Percentiles rank a stretch among this genome's conserved stretches.
Conservation (phyloP, 2,113 vertebrate genomes). For the Ursus arctos region DNA sequence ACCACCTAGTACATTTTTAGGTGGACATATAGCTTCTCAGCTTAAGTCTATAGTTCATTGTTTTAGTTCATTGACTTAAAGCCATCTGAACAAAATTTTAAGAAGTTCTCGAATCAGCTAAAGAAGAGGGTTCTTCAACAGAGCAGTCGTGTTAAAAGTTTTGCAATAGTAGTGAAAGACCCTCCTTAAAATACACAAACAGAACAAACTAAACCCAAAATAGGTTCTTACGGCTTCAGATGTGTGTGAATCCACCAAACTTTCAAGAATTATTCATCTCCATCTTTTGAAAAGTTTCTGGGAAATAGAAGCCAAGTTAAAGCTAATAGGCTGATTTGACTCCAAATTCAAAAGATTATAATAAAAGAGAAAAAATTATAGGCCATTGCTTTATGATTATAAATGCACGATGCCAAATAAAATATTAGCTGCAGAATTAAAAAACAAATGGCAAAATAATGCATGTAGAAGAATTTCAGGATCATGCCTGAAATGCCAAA, state of each 20-base stretch:
- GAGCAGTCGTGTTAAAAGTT: not conserved
- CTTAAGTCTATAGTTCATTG: not conserved
- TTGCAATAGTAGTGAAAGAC: not conserved
- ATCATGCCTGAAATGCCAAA: too few species aligned
- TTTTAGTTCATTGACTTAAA: not conserved
- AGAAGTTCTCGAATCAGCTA: not conserved
- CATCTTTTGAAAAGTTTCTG: not conserved
- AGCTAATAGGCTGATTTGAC: not conserved
- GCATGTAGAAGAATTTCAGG: too few species aligned
- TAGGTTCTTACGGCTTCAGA: not conserved
- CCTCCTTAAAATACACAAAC: not conserved
- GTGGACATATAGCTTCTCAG: not conserved
- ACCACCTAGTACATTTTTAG: not conserved
- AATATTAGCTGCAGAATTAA: not conserved
- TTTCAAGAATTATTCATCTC: not conserved
- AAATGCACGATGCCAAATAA: not conserved
- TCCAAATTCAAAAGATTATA: not conserved
- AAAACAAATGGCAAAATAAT: not conserved
- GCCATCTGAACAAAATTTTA: not conserved
- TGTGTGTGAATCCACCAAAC: not conserved
- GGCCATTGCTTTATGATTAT: not conserved
- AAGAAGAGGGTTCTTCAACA: not conserved
- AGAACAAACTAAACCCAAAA: not conserved
- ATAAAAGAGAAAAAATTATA: not conserved
- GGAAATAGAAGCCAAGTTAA: not conserved